These are phyloP conservation scores for Masnerella sp. DNA, from an alignment of 2,888 invertebrate species.

Conservation along the genomic window DNA sequence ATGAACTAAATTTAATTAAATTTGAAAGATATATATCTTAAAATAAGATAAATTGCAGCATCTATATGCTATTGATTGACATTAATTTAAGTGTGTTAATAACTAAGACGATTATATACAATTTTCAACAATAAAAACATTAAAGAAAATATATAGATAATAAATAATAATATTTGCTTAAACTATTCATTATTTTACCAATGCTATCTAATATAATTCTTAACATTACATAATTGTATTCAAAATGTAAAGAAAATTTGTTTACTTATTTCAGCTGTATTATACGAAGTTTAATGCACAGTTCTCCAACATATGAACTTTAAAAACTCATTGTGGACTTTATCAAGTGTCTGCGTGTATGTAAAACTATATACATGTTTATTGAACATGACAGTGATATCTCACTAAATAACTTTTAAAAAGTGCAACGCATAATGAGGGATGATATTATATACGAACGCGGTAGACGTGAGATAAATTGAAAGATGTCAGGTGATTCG, in stretches of 20 bases:
- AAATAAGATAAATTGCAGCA: no score
- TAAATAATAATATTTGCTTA: no score
- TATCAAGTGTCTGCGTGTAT: conserved; percentile 12
- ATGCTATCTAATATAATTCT: no score
- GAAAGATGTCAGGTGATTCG: conserved; percentile 77
- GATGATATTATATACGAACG: conserved; percentile 68
- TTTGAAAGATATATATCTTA: no score
- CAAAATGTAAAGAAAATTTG: neutral
- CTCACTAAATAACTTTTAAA: conserved; percentile 8
- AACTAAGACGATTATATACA: no score
- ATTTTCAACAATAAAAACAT: no score
- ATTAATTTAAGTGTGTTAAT: no score
- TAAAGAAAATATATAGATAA: no score
- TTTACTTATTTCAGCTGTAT: conserved; percentile 5
- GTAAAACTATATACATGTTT: conserved; percentile 22
- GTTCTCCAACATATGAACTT: neutral
- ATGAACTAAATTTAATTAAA: no score
- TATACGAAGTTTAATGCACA: conserved; percentile 6
- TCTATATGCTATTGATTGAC: no score
- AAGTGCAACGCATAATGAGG: conserved; percentile 62
- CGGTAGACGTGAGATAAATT: conserved; percentile 71
- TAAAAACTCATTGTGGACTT: conserved; percentile 21
- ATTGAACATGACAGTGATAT: conserved; percentile 10
- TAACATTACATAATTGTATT: no score
- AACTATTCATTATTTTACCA: no score